These are phyloP conservation scores for Threskiornis aethiopicus DNA, from an alignment of 2,797 vertebrate genomes.

Conservation along the genomic window DNA sequence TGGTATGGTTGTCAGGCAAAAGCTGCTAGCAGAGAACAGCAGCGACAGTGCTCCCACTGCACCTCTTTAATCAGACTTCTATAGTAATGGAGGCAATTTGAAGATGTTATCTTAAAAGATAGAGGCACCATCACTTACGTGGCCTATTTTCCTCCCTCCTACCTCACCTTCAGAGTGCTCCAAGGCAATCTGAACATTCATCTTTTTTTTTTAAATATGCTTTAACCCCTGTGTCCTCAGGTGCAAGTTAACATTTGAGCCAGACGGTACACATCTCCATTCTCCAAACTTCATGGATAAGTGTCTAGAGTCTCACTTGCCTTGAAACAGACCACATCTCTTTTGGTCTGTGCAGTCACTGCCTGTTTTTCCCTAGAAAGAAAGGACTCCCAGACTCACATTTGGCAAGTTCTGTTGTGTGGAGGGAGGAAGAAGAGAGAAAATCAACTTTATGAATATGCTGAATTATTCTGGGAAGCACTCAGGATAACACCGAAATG, in stretches of 20 bases:
- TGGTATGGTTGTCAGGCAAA: neutral
- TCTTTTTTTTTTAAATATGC: neutral
- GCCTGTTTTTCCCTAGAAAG: neutral
- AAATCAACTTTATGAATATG: neutral
- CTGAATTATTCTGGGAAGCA: neutral
- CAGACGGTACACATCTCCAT: neutral
- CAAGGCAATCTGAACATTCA: neutral
- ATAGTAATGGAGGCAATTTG: neutral
- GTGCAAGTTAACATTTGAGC: neutral
- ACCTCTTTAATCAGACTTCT: neutral
- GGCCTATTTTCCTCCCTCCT: neutral
- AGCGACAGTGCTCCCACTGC: neutral
- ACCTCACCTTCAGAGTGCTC: neutral
- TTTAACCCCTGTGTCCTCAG: neutral
- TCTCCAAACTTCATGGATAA: neutral
- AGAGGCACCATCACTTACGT: neutral
- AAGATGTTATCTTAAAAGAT: neutral
- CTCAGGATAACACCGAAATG: neutral
- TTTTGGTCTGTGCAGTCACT: neutral
- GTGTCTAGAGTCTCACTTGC: neutral
- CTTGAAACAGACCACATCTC: neutral
- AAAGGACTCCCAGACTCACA: neutral
- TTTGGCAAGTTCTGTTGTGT: neutral
- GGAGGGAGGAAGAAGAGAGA: neutral
- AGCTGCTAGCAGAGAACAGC: neutral